These are phyloP conservation scores for Megaptera novaeangliae DNA, from an alignment of 2,113 vertebrate species.

Conservation along the genomic window DNA sequence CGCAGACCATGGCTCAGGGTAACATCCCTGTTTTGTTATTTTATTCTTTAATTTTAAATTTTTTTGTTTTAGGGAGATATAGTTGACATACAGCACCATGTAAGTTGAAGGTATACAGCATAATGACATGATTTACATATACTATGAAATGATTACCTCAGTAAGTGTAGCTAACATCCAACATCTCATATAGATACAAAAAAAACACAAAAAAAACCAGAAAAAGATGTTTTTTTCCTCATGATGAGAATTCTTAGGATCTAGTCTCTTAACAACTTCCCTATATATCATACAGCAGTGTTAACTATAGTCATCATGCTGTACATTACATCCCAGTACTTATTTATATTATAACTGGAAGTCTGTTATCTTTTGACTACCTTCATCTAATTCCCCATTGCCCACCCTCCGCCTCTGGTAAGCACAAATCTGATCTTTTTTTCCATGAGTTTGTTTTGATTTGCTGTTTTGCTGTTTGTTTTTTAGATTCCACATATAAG, in stretches of 20 bases:
- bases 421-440: neutral
- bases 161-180: neutral
- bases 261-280: neutral
- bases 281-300: neutral
- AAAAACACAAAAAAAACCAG: neutral
- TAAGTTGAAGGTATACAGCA: neutral
- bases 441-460: neutral
- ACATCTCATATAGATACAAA: neutral
- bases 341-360: neutral
- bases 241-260: neutral
- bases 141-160: neutral
- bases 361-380: neutral
- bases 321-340: neutral
- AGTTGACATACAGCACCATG: neutral
- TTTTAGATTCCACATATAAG: neutral
- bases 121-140: neutral
- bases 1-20: neutral
- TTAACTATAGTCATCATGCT: neutral
- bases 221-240: neutral
- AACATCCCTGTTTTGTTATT: neutral
- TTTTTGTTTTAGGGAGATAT: neutral
- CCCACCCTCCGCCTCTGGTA: neutral
- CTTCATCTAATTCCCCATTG: too few species aligned
- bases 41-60: neutral
- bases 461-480: neutral